Evolutionary conservation across 1,140 invertebrate genomes (phyloP).

Genomic region (Rhopalosiphum maidis): DNA sequence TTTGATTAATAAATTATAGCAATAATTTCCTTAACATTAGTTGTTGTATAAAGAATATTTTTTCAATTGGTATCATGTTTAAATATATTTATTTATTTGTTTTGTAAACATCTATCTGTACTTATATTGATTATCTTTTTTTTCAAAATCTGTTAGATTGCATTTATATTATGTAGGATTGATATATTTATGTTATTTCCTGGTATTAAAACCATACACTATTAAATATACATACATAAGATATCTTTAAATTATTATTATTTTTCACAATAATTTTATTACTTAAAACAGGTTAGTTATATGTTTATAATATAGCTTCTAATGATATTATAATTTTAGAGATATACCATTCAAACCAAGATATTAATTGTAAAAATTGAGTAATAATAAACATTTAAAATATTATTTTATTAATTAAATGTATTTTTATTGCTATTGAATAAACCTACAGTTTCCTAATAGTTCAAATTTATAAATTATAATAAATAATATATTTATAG

Average conservation of each 20-base stretch:
- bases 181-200: not conserved
- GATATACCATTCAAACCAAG: not conserved
- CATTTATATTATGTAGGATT: not conserved
- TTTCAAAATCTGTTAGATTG: not conserved
- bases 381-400: constrained; percentile 42
- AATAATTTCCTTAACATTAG: constrained; percentile 36
- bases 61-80: not conserved
- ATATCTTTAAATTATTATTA: not conserved
- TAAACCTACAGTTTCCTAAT: not conserved
- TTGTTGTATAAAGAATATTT: constrained; percentile 44
- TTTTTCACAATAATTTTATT: constrained; percentile 27
- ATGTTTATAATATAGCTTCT: constrained; percentile 31
- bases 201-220: constrained; percentile 26
- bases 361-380: constrained; percentile 28
- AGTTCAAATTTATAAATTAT: not conserved
- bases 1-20: constrained; percentile 12
- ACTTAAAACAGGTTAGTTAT: not conserved
- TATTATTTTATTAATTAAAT: constrained; percentile 45
- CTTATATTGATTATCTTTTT: not conserved
- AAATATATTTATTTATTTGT: not conserved
- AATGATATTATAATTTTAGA: constrained; percentile 14
- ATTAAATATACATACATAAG: constrained; percentile 6
- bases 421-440: not conserved
- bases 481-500: not conserved
- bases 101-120: constrained; percentile 12